A percentile compares a stretch with the other conserved stretches of the same genome.
phyloP scores from a whole-genome alignment of 2,797 vertebrate genomes.

The Halcyon smyrnensis region DNA sequence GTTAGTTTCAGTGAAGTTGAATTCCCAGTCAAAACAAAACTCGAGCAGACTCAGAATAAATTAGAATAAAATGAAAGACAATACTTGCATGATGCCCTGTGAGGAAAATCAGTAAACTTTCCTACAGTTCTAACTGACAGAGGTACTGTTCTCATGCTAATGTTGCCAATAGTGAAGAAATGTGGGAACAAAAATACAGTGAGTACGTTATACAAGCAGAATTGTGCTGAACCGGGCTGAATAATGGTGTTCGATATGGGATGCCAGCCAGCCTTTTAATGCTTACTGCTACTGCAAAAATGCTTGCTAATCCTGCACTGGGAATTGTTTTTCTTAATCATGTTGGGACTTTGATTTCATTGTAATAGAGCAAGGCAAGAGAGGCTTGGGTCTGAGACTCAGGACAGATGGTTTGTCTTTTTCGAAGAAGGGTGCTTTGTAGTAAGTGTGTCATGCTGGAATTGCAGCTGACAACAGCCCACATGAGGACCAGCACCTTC shows the following conservation, averaged over 20 bases:
- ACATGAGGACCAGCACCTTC: neutral
- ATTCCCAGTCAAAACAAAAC: slow-evolving; percentile 1
- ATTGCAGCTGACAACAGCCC: slow-evolving; percentile 8
- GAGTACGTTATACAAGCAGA: slow-evolving; percentile 12
- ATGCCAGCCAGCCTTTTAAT: slow-evolving; percentile 27
- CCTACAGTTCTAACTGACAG: neutral
- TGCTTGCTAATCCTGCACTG: slow-evolving; percentile 25
- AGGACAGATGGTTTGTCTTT: neutral
- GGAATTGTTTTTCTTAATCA: slow-evolving; percentile 70
- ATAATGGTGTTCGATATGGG: slow-evolving; percentile 33
- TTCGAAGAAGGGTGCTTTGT: slow-evolving; percentile 29
- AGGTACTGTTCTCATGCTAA: slow-evolving; percentile 61
- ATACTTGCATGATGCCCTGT: neutral
- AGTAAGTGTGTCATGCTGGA: neutral
- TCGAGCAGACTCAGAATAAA: slow-evolving; percentile 29
- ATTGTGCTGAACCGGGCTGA: slow-evolving; percentile 34
- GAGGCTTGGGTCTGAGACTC: neutral
- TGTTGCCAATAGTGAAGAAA: slow-evolving; percentile 28
- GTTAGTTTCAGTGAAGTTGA: slow-evolving; percentile 25
- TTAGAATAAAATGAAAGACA: slow-evolving; percentile 52
- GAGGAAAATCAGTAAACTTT: slow-evolving; percentile 6
- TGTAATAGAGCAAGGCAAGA: neutral
- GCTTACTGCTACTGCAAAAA: slow-evolving; percentile 32
- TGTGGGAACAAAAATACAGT: slow-evolving; percentile 49
- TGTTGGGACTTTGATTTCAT: slow-evolving; percentile 36